Conservation (phyloP, 1,140 invertebrate genomes). For the Leptinotarsa lineolata region DNA sequence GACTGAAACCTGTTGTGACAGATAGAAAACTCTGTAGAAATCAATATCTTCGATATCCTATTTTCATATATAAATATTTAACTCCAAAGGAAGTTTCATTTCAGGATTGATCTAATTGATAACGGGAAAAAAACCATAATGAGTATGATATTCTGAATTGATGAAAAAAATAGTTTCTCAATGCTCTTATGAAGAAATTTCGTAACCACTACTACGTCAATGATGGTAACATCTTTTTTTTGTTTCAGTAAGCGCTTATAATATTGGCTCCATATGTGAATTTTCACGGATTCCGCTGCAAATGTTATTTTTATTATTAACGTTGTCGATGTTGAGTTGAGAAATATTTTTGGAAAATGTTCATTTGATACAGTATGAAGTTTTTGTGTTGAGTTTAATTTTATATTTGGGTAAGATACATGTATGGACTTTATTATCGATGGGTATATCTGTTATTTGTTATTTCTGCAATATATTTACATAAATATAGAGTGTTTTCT, state of each 20-base stretch:
- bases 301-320: conserved; percentile 5
- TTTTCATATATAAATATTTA: no score
- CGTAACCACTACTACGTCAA: no score
- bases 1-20: no score
- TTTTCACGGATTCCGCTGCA: not conserved
- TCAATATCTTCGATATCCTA: no score
- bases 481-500: not conserved
- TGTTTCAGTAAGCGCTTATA: conserved; percentile 19
- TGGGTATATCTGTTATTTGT: conserved; percentile 16
- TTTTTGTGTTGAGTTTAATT: not conserved
- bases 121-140: no score
- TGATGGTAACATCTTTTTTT: not conserved
- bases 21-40: no score
- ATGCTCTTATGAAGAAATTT: no score
- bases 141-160: no score
- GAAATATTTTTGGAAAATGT: not conserved
- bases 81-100: no score
- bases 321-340: conserved; percentile 12
- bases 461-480: conserved; percentile 21
- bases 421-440: conserved; percentile 9
- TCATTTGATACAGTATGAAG: not conserved
- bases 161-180: no score
- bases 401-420: not conserved
- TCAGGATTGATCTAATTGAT: no score
- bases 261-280: not conserved